Conservation (phyloP, 2,113 vertebrate species). For the Anoura caudifer region DNA sequence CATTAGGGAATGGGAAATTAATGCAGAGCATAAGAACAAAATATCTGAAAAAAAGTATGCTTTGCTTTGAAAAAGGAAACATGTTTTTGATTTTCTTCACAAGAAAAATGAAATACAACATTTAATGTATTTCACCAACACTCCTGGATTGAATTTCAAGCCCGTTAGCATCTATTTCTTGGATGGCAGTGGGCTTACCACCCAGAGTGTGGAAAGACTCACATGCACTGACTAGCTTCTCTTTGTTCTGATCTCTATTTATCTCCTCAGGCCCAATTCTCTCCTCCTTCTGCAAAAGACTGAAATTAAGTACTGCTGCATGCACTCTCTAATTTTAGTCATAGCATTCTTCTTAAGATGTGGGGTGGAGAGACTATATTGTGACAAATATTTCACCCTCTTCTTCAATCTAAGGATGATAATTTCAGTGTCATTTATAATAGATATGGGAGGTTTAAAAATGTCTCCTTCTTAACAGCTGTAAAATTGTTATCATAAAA, state of each 20-base stretch:
- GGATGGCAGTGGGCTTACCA: conserved; percentile 68
- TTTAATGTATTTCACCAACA: conserved; percentile 50
- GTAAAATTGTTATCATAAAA: conserved; percentile 75
- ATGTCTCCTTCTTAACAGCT: conserved; percentile 59
- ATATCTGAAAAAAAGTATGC: neutral
- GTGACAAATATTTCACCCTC: conserved; percentile 73
- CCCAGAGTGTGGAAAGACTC: conserved; percentile 65
- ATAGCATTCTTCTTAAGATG: conserved; percentile 63
- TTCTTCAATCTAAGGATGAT: conserved; percentile 69
- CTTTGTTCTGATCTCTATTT: conserved; percentile 77
- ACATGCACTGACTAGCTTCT: conserved; percentile 63
- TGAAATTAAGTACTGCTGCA: conserved; percentile 73
- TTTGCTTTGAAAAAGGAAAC: conserved; percentile 50
- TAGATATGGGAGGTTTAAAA: conserved; percentile 72
- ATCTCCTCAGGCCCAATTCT: conserved; percentile 69
- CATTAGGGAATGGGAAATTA: conserved; percentile 40
- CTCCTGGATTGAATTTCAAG: conserved; percentile 61
- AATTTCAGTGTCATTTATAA: conserved; percentile 73
- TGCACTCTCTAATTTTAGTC: conserved; percentile 75
- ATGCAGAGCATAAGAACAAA: neutral
- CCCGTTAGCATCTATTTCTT: conserved; percentile 62
- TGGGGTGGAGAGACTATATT: conserved; percentile 67
- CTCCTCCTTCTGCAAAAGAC: conserved; percentile 71
- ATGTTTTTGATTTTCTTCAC: conserved; percentile 14
- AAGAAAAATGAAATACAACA: conserved; percentile 55